Conservation (phyloP, 2,888 invertebrate species). For the Cistogaster globosa region DNA sequence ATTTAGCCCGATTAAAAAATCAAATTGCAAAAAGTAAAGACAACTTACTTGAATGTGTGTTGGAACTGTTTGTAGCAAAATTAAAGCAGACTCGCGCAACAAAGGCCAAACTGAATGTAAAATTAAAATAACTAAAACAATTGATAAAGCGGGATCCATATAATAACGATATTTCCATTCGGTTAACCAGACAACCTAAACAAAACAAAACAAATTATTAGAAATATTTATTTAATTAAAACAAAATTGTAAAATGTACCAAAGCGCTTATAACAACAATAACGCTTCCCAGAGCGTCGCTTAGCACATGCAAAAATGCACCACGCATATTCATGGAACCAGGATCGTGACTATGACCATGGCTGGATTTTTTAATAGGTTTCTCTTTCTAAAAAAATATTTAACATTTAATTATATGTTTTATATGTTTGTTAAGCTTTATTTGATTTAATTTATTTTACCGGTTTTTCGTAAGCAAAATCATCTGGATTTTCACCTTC, state of each 20-base stretch:
- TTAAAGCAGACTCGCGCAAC: conserved; percentile 95
- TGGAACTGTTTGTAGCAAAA: conserved; percentile 98
- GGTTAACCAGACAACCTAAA: conserved; percentile 88
- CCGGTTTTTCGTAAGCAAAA: conserved; percentile 81
- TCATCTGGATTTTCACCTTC: conserved; percentile 88
- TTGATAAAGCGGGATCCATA: conserved; percentile 97
- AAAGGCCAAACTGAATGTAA: conserved; percentile 95
- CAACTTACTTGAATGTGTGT: conserved; percentile 92
- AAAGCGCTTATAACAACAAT: conserved; percentile 89
- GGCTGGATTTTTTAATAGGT: conserved; percentile 82
- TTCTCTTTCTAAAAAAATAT: conserved; percentile 76
- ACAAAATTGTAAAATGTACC: conserved; percentile 78
- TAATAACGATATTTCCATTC: conserved; percentile 92
- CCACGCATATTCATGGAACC: conserved; percentile 99
- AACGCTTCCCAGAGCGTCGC: conserved; percentile 95
- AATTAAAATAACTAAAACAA: conserved; percentile 93
- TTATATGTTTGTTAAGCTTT: not conserved
- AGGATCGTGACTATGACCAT: conserved; percentile 86
- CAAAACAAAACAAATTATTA: not conserved
- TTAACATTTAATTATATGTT: not conserved
- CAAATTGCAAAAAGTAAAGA: not conserved
- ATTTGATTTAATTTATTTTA: conserved; percentile 59
- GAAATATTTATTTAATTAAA: not conserved
- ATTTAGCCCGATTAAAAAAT: too few relatives aligned
- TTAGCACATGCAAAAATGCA: conserved; percentile 99